Conservation (phyloP, 2,888 invertebrate species). For the Drosophila pegasa region DNA sequence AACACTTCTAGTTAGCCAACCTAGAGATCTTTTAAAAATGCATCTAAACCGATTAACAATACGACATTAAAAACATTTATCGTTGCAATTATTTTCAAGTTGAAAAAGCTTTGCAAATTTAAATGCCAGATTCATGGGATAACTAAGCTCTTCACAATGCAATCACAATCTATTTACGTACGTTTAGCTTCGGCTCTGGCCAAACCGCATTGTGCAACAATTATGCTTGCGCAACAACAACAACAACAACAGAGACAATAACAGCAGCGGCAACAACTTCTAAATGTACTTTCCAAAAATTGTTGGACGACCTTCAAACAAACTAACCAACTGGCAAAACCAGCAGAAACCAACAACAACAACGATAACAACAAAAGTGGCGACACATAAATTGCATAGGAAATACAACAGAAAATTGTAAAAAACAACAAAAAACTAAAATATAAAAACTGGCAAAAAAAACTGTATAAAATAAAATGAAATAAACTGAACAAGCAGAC, state of each 20-base stretch:
- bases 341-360: constrained; percentile 35
- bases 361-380: constrained; percentile 28
- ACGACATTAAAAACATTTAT: not conserved
- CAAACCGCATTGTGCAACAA: constrained; percentile 70
- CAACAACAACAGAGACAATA: constrained; percentile 26
- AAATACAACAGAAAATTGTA: constrained; percentile 50
- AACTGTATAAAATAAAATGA: constrained; percentile 20
- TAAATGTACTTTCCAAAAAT: constrained; percentile 75
- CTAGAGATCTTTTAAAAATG: not conserved
- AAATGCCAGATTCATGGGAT: constrained; percentile 25
- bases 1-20: not conserved
- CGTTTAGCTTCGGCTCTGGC: constrained; percentile 34
- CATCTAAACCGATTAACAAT: not conserved
- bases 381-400: constrained; percentile 59
- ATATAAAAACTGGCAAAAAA: constrained; percentile 36
- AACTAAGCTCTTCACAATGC: constrained; percentile 36
- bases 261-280: constrained; percentile 59
- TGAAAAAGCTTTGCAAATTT: constrained; percentile 10
- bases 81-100: not conserved
- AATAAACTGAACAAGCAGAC: constrained; percentile 39
- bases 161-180: constrained; percentile 52
- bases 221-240: constrained; percentile 62
- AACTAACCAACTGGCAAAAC: constrained; percentile 56
- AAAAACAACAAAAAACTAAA: constrained; percentile 18
- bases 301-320: constrained; percentile 65